These are phyloP conservation scores for Sebastes alutus DNA, from an alignment of 2,797 vertebrate species.

Conservation along the genomic window DNA sequence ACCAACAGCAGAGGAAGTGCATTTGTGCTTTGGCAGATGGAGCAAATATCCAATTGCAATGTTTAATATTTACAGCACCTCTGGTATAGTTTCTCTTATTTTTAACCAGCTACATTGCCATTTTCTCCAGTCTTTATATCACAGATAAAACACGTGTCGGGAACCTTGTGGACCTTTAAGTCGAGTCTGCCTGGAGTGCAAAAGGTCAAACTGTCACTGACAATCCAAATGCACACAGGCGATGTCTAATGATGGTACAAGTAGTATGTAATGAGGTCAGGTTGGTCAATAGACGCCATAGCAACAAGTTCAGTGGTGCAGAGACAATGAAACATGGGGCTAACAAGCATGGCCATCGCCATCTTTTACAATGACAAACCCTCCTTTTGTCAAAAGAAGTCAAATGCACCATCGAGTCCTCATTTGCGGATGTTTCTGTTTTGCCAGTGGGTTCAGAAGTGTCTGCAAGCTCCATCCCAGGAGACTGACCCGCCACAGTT, in stretches of 20 bases:
- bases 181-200: not conserved
- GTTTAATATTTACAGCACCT: not conserved
- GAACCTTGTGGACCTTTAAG: not conserved
- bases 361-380: not conserved
- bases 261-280: conserved; percentile 33
- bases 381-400: not conserved
- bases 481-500: not conserved
- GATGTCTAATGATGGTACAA: not conserved
- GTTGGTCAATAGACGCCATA: conserved; percentile 42
- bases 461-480: not conserved
- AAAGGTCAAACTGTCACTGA: conserved; percentile 33
- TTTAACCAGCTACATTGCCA: not conserved
- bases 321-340: not conserved
- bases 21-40: not conserved
- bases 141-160: not conserved
- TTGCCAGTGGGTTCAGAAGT: not conserved
- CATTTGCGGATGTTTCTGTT: not conserved
- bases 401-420: not conserved
- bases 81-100: not conserved
- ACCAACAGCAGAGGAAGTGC: not conserved
- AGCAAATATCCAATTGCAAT: not conserved
- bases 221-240: conserved; percentile 1
- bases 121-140: not conserved
- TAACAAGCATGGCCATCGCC: not conserved
- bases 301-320: conserved; percentile 17